These are phyloP conservation scores for Pseudopodoces humilis DNA, from an alignment of 2,113 vertebrate species.

Conservation along the genomic window DNA sequence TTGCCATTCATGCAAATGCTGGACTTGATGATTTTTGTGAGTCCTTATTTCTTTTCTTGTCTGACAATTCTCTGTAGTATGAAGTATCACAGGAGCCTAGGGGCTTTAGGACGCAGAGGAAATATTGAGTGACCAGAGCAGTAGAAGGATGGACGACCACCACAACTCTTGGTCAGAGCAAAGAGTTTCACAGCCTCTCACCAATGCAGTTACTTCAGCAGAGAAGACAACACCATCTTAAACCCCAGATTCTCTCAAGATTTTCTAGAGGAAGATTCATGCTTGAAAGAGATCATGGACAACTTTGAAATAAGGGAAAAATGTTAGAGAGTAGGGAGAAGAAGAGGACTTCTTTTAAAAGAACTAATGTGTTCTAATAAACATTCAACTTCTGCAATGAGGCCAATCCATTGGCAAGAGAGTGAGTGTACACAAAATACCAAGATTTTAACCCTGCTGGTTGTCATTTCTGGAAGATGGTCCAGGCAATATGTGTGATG, in stretches of 20 bases:
- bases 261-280: neutral
- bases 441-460: neutral
- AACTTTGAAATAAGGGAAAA: neutral
- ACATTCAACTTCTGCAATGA: neutral
- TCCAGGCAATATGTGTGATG: neutral
- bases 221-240: neutral
- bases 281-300: neutral
- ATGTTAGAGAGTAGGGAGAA: neutral
- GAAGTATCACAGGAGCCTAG: neutral
- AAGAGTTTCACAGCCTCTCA: neutral
- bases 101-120: neutral
- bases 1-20: neutral
- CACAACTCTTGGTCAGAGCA: neutral
- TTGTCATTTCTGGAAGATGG: neutral
- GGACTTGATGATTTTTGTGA: neutral
- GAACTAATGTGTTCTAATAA: neutral
- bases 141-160: neutral
- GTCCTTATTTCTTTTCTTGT: neutral
- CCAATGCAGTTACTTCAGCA: neutral
- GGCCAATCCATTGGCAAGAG: neutral
- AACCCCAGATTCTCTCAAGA: neutral
- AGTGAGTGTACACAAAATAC: neutral
- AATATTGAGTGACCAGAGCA: neutral
- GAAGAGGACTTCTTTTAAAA: neutral
- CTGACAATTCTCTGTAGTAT: neutral